phyloP scores from a whole-genome alignment of 2,113 vertebrate genomes.

The Leptobrachium ailaonicum region DNA sequence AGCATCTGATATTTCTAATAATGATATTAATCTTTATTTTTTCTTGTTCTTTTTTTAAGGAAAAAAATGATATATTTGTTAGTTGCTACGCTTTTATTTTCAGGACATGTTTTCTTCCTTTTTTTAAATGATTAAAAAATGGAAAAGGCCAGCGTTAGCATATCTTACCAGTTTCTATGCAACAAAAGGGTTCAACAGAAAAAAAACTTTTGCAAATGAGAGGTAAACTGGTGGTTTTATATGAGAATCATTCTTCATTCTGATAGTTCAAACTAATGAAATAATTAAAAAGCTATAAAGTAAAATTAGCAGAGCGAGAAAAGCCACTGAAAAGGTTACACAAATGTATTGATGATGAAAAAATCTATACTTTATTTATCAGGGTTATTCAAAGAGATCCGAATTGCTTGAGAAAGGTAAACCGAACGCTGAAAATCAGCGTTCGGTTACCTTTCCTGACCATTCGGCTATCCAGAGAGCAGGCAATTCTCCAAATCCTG shows the following conservation, averaged over 20 bases:
- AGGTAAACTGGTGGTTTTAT: constrained; percentile 33
- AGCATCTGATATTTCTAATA: neutral
- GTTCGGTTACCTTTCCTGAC: no score
- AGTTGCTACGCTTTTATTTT: constrained; percentile 24
- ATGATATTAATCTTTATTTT: neutral
- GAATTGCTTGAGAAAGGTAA: no score
- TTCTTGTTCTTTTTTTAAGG: neutral
- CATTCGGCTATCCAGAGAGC: no score
- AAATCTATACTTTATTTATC: constrained; percentile 41
- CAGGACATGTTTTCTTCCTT: constrained; percentile 40
- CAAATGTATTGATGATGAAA: constrained; percentile 18
- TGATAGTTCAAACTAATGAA: constrained; percentile 61
- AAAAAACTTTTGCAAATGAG: constrained; percentile 44
- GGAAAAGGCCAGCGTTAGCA: constrained; percentile 18
- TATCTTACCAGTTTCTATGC: constrained; percentile 8
- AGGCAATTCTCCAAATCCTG: no score
- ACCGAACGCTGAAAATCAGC: no score
- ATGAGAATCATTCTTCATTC: constrained; percentile 52
- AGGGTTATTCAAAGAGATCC: no score
- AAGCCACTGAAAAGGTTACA: constrained; percentile 51
- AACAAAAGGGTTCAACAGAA: constrained; percentile 10
- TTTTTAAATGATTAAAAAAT: constrained; percentile 46
- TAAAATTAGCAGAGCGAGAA: constrained; percentile 55
- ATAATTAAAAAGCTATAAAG: constrained; percentile 57
- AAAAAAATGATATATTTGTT: neutral